Evolutionary conservation across 2,113 vertebrate species (phyloP), one percentile per base, ranked within the genome.

Genomic region (Neodontobutis hainanensis): DNA sequence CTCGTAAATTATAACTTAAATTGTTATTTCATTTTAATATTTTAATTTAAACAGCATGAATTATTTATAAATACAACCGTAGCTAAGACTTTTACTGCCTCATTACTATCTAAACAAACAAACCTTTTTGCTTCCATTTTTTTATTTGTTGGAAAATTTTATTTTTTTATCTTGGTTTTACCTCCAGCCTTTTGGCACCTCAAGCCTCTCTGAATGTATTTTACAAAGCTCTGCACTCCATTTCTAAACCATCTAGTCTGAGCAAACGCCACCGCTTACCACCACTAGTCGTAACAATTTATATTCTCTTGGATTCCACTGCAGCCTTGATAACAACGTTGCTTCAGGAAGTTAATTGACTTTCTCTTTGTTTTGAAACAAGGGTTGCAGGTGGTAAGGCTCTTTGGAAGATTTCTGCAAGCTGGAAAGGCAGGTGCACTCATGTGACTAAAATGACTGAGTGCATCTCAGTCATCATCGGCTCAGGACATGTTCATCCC

Each of bases 381-480:
- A 92, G 90, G 91, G 87, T 75, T 91, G 86, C 85, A 76, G 53
- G 67, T 89, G 83, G 76, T 91, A 88, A 87, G 73, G 66, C 84
- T 27, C 19, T 27, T 27, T 78, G 66, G 74, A 82, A 64, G 78
- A 81, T 77, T 73, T 87, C 89, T 65, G n/a, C 85, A 16, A 58
- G 48, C 83, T 77, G 81, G 64, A 80, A 73, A 61, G 73, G 63
- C 87, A 87, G 77, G 75, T 80, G 77, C 45, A 48, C 82, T 86
- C 82, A 51, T 46, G n/a, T 53, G 74, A 56, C 60, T 62, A 38
- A 3, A 53, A 52, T n/a, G 16, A 32, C 55, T 72, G 73, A 66
- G 83, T 83, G 78, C 85, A 76, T 77, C 36, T 71, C 63, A 16
- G 66, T 43, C 70, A 19, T 55, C 68, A 51, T 63, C 45, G 10